Conservation (phyloP, 2,888 invertebrate species). For the Trichopoda pennipes region DNA sequence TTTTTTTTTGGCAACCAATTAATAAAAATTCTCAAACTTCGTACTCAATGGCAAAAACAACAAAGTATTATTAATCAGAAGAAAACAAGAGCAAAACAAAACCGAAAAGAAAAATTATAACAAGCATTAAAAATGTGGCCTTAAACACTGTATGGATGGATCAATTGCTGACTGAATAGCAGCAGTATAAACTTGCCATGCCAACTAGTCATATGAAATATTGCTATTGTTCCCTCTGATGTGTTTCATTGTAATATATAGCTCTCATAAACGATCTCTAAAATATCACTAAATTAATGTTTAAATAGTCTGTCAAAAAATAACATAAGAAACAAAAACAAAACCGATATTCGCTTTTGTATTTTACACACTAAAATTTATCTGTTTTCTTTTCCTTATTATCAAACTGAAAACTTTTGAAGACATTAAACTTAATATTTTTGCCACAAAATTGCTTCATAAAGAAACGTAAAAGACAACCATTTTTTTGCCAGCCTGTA, state of each 20-base stretch:
- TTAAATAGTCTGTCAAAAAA: constrained; percentile 55
- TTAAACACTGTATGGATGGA: constrained; percentile 7
- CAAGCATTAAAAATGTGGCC: constrained; percentile 42
- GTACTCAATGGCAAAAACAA: constrained; percentile 27
- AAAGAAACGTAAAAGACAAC: constrained; percentile 34
- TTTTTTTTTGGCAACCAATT: constrained; percentile 46
- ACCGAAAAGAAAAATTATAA: constrained; percentile 23
- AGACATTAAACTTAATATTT: constrained; percentile 7
- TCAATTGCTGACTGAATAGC: constrained; percentile 23
- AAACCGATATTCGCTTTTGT: constrained; percentile 10
- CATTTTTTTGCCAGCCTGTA: constrained; percentile 49
- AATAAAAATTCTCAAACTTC: constrained; percentile 44
- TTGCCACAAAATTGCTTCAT: constrained; percentile 44
- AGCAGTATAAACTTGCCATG: neutral
- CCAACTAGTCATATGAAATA: constrained; percentile 37
- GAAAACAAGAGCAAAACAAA: neutral
- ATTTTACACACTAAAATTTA: constrained; percentile 3
- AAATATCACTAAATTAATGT: constrained; percentile 61
- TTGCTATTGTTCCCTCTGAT: constrained; percentile 18
- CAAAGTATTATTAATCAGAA: constrained; percentile 24
- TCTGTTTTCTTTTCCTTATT: constrained; percentile 6
- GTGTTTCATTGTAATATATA: constrained; percentile 51
- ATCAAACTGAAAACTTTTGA: constrained; percentile 19
- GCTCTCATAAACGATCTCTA: constrained; percentile 60
- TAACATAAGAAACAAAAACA: neutral